Percentiles rank a stretch among this genome's conserved stretches.
phyloP scores from a whole-genome alignment of 2,888 invertebrate species.

The Rambutsinella grinnellia region DNA sequence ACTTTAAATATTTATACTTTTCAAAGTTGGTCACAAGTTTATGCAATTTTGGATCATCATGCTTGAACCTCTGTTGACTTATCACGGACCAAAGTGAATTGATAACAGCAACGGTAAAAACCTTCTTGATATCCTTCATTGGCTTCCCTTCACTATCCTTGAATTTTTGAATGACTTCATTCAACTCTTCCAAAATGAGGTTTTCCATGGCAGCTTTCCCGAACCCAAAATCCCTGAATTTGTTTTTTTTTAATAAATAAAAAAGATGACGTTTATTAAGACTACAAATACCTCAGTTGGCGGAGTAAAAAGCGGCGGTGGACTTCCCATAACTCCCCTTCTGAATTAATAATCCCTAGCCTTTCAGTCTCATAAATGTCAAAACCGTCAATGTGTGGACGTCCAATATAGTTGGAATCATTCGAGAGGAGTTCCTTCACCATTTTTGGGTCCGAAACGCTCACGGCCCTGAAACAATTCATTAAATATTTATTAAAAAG shows the following conservation, averaged over 20 bases:
- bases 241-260: background rate
- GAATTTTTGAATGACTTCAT: constrained; percentile 38
- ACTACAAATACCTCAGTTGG: too few relatives aligned
- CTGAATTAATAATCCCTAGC: constrained; percentile 14
- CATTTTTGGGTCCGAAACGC: constrained; percentile 32
- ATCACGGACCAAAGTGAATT: constrained; percentile 54
- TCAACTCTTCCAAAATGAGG: constrained; percentile 52
- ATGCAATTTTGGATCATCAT: constrained; percentile 46
- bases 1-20: background rate
- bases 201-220: constrained; percentile 53
- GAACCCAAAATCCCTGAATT: constrained; percentile 53
- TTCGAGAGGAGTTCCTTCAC: constrained; percentile 14
- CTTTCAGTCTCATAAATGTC: constrained; percentile 12
- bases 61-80: constrained; percentile 41
- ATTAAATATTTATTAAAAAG: background rate
- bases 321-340: constrained; percentile 33
- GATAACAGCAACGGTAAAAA: constrained; percentile 49
- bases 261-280: background rate
- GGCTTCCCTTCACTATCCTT: constrained; percentile 39
- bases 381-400: constrained; percentile 21
- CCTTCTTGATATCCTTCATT: constrained; percentile 25
- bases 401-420: constrained; percentile 16
- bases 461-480: constrained; percentile 1
- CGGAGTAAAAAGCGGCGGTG: constrained; percentile 29
- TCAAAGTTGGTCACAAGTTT: constrained; percentile 16